phyloP scores from a whole-genome alignment of 2,113 vertebrate genomes.

The Cacatua alba region DNA sequence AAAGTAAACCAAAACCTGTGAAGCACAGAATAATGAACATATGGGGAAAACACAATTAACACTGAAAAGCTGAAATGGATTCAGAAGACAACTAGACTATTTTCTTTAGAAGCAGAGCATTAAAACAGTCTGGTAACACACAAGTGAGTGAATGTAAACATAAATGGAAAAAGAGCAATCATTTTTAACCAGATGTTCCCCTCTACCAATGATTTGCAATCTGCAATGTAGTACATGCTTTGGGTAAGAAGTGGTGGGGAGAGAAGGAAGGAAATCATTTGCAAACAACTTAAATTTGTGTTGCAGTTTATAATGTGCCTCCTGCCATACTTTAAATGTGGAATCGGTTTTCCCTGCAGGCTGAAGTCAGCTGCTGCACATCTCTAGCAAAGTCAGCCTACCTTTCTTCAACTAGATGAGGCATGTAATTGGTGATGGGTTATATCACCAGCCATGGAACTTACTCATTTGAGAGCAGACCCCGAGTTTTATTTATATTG shows the following conservation, averaged over 20 bases:
- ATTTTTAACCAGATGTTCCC: not conserved
- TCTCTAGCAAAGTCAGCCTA: conserved; percentile 15
- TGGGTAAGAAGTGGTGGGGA: not conserved
- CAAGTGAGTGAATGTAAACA: not conserved
- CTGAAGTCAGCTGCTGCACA: not conserved
- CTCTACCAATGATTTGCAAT: not conserved
- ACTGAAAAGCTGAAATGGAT: not conserved
- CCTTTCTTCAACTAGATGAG: conserved; percentile 42
- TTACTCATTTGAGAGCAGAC: not conserved
- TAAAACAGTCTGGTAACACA: not conserved
- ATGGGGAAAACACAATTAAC: not conserved
- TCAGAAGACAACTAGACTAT: not conserved
- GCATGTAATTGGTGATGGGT: conserved; percentile 20
- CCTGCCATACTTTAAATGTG: not conserved
- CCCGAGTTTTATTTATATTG: not conserved
- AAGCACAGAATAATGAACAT: not conserved
- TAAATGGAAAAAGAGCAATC: not conserved
- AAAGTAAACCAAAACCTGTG: not conserved
- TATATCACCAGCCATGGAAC: not conserved
- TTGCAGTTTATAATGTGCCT: not conserved
- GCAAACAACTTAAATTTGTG: not conserved
- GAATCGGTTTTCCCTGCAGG: conserved; percentile 8
- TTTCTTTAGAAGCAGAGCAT: not conserved
- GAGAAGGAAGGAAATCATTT: not conserved
- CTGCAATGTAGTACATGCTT: not conserved